Percentiles rank a stretch among this genome's conserved stretches.
Evolutionary conservation across 2,797 vertebrate genomes (phyloP).

Genomic region (Meda fulgida): DNA sequence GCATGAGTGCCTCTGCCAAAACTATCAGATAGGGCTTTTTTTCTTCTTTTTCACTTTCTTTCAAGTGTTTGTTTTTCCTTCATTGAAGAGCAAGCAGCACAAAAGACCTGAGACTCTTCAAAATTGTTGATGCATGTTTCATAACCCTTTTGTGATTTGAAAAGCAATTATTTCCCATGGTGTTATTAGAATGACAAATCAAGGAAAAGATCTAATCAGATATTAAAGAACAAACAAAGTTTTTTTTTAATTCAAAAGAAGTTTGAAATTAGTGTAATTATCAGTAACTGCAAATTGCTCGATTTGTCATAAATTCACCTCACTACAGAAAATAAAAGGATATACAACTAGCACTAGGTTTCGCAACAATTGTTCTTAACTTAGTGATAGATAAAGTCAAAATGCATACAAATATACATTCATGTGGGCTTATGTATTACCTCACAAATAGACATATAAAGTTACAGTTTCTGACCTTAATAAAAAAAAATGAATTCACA

Average conservation of each 20-base stretch:
- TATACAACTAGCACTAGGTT: not conserved
- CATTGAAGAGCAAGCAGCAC: not conserved
- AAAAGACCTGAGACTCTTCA: not conserved
- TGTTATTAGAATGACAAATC: slow-evolving; percentile 1
- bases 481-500: slow-evolving; percentile 49
- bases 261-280: not conserved
- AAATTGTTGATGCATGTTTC: slow-evolving; percentile 32
- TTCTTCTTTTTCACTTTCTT: not conserved
- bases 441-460: not conserved
- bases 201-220: not conserved
- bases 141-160: slow-evolving; percentile 3
- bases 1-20: not conserved
- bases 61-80: not conserved
- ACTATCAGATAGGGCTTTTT: not conserved
- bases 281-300: not conserved
- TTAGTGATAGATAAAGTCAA: not conserved
- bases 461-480: slow-evolving; percentile 20
- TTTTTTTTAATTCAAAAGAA: not conserved
- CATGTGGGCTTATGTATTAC: not conserved
- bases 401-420: not conserved
- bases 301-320: not conserved
- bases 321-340: too few relatives aligned
- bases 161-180: slow-evolving; percentile 38
- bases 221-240: not conserved
- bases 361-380: not conserved